Evolutionary conservation across 2,888 invertebrate genomes (phyloP), one percentile per base, ranked within the genome.

Genomic region (Nephrotoma guestfalica): DNA sequence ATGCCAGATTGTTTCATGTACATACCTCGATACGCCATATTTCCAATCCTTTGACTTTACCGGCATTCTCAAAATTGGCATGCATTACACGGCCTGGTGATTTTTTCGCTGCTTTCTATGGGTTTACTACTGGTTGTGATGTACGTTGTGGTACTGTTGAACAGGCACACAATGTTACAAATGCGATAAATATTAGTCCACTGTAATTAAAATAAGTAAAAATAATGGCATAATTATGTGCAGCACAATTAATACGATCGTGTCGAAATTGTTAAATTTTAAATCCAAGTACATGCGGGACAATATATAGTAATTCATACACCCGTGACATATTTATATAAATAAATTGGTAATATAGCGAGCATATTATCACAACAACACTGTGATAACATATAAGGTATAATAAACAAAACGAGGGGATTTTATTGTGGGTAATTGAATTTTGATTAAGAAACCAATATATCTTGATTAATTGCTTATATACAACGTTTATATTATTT

Each of bases 1-100:
- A 3, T 30, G 30, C 3, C 30, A 30, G 30, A 30, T 30, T 30
- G 30, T 30, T 30, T 30, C 2, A 30, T 30, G 86, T 5, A 90
- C 92, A 93, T 90, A 96, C 96, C 93, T 97, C 96, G 87, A 97
- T 94, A 90, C 96, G 93, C 96, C 96, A 96, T 89, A 96, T 93
- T 91, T 96, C 94, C 0, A 96, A 89, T 0, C 96, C 96, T 6
- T 94, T 93, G 86, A 92, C 91, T 89, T 93, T 92, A 0, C 96
- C 96, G 85, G 95, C 94, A 88, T 93, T 94, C 87, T 92, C 93
- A 90, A 97, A 97, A 4, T 95, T 96, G 87, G 94, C 92, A 89
- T 95, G 93, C 92, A 92, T 92, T 83, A 90, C 87, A 88, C 90
- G 89, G 88, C 90, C 88, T 18, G 88, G 11, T 15, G 42, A 9